Evolutionary conservation across 2,797 vertebrate genomes (phyloP).

Genomic region (Neolamprologus multifasciatus): DNA sequence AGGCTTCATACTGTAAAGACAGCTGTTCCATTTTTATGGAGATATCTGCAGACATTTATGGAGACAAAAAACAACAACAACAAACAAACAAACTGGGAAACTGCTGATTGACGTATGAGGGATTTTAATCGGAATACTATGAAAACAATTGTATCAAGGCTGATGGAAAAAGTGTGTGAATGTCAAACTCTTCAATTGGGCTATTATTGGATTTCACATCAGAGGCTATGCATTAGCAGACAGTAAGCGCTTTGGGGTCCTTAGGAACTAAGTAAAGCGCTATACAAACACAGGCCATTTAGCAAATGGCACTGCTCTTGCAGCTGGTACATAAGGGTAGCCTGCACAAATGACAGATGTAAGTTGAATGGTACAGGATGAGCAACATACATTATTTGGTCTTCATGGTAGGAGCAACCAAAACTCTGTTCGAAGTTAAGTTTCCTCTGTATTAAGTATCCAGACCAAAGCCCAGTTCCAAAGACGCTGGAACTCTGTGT

Average conservation of each 20-base stretch:
- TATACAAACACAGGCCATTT: background rate
- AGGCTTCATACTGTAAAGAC: background rate
- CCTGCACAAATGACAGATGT: background rate
- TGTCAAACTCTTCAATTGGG: background rate
- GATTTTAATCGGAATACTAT: background rate
- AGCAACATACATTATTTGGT: background rate
- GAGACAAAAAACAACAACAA: background rate
- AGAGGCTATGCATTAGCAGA: background rate
- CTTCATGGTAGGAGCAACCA: background rate
- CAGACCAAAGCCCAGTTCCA: background rate
- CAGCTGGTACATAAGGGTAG: background rate
- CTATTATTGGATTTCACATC: background rate
- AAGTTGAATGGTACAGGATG: background rate
- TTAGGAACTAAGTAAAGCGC: background rate
- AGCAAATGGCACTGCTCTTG: background rate
- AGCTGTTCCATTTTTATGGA: background rate
- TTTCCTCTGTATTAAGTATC: background rate
- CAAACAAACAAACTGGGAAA: background rate
- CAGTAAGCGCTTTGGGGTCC: fast-evolving
- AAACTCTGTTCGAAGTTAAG: background rate
- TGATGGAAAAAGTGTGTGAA: background rate
- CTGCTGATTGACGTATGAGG: fast-evolving
- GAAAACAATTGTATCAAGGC: background rate
- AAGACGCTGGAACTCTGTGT: background rate
- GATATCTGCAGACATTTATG: background rate